phyloP scores from a whole-genome alignment of 2,888 invertebrate species.

The Perithous albicinctus region DNA sequence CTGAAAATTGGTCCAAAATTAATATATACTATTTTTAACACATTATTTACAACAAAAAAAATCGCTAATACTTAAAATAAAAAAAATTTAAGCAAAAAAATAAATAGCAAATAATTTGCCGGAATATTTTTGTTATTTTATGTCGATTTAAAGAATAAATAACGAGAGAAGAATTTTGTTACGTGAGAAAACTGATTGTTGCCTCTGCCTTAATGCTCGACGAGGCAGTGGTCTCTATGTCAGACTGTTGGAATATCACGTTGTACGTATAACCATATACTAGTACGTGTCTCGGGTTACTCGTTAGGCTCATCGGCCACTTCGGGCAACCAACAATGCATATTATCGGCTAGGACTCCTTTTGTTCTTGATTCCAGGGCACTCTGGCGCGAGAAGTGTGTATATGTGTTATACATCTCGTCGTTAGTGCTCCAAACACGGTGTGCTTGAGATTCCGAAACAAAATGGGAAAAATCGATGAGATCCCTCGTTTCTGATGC shows the following conservation, averaged over 20 bases:
- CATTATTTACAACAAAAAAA: too few relatives aligned
- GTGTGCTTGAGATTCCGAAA: background rate
- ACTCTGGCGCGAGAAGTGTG: background rate
- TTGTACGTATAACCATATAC: background rate
- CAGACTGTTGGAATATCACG: too few relatives aligned
- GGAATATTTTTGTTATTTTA: background rate
- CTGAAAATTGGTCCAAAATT: too few relatives aligned
- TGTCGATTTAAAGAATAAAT: background rate
- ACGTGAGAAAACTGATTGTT: too few relatives aligned
- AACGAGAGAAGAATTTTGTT: background rate
- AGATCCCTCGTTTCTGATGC: constrained; percentile 1
- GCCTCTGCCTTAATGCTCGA: background rate
- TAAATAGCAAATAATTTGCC: too few relatives aligned
- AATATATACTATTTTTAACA: too few relatives aligned
- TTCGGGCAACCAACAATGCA: constrained; percentile 24
- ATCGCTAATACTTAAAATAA: too few relatives aligned
- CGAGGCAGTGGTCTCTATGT: background rate
- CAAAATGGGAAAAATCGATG: constrained; percentile 15
- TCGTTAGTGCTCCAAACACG: constrained; percentile 9
- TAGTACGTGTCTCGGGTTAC: constrained; percentile 36
- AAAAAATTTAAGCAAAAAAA: too few relatives aligned
- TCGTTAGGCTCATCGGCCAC: constrained; percentile 52
- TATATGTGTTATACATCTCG: background rate
- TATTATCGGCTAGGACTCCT: constrained; percentile 18
- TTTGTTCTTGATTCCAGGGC: constrained; percentile 39